These are phyloP conservation scores for Stomatorhinus ivindoensis DNA, from an alignment of 2,113 vertebrate genomes.

Conservation along the genomic window DNA sequence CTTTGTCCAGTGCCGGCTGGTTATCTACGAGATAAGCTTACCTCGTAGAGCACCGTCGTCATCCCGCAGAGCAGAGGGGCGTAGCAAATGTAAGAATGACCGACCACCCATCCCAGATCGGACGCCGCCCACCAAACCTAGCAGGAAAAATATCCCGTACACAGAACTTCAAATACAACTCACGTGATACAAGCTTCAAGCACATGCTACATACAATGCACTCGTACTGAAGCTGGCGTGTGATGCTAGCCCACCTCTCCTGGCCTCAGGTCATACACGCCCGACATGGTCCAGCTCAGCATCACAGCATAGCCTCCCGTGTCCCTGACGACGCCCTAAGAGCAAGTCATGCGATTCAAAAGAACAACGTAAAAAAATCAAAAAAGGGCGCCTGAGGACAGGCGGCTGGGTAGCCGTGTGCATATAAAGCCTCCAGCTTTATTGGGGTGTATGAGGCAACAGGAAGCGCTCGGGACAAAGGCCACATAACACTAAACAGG, in stretches of 20 bases:
- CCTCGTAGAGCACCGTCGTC: conserved; percentile 89
- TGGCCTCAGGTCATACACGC: conserved; percentile 80
- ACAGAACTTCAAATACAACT: neutral
- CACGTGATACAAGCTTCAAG: neutral
- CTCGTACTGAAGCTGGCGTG: neutral
- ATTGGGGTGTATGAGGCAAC: neutral
- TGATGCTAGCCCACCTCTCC: conserved; percentile 74
- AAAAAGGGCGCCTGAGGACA: neutral
- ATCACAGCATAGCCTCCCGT: conserved; percentile 91
- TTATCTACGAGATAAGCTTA: conserved; percentile 36
- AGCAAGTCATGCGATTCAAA: neutral
- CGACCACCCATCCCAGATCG: conserved; percentile 96
- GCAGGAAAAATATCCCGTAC: conserved; percentile 22
- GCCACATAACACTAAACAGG: neutral
- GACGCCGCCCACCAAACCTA: conserved; percentile 98
- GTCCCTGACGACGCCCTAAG: conserved; percentile 80
- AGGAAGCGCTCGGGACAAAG: neutral
- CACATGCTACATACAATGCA: neutral
- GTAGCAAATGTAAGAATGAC: conserved; percentile 96
- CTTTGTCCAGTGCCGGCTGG: neutral
- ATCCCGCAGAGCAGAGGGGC: conserved; percentile 89
- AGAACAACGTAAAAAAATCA: neutral
- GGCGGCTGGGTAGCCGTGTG: neutral
- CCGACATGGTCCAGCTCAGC: conserved; percentile 96
- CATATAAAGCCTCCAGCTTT: neutral